Base-by-base conservation (phyloP, 2,797 vertebrate genomes). In the Mionectes olivaceus region DNA sequence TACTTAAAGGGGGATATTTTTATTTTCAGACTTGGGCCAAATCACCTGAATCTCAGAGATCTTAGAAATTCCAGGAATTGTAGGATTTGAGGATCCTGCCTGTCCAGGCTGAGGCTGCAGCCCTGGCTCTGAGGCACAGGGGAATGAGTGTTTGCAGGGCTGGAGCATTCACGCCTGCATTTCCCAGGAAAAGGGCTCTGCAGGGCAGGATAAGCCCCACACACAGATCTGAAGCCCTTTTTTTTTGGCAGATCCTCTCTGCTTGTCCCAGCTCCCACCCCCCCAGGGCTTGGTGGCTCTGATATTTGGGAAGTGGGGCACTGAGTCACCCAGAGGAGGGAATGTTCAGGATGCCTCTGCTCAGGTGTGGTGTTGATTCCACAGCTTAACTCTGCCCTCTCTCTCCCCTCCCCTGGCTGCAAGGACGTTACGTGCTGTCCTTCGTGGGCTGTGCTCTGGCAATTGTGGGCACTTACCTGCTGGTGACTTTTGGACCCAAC, bases 401-500 rank as follows among this genome's bases (percentile, higher is more conserved):
- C 32, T 61, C 8, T 23, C 13, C 24, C 64, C 10, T 87, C 85
- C 70, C 77, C 82, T 69, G 55, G 52, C 71, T 70, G 80, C 80
- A 96, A 99, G 99, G 98, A 93, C 98, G 98, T 28, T 98, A 99
- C 17, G 95, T 98, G 61, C 97, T 99, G 63, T 98, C 98, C 61
- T 99, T 99, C 56, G 68, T 99, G n/a, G 99, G 99, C 89, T 99
- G 99, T 50, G 94, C 98, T 52, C 35, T 99, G 89, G 98, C 99
- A 7, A 77, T 98, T 2, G 98, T 98, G 49, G 99, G 99, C 60
- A 99, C 99, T 10, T 99, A 99, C 61, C 98, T 99, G 92, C 98
- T 99, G 94, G 98, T 99, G 75, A 98, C 99, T 3, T 99, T 99
- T 87, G 99, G 99, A 74, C 99, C 99, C 49, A 99, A 99, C 95